A percentile compares a stretch with the other conserved stretches of the same genome.
Conservation (phyloP, 1,140 invertebrate genomes). For the Drosophila cardini region DNA sequence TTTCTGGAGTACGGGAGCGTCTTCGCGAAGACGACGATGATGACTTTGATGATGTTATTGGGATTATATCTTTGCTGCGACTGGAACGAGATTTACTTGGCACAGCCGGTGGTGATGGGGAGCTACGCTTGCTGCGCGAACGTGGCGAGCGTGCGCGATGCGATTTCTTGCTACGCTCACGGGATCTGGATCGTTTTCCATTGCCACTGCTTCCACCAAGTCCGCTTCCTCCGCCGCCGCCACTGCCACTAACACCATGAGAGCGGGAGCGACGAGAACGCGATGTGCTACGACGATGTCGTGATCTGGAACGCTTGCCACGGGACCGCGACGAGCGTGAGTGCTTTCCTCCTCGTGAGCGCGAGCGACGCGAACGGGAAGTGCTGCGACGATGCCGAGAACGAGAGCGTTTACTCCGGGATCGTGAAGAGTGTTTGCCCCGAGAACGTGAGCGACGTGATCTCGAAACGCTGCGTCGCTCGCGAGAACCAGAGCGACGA, state of each 20-base stretch:
- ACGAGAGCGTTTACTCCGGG: conserved; percentile 86
- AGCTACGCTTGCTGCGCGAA: conserved; percentile 80
- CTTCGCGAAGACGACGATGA: conserved; percentile 69
- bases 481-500: conserved; percentile 75
- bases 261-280: conserved; percentile 82
- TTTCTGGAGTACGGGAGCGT: conserved; percentile 74
- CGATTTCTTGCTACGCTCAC: conserved; percentile 78
- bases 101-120: conserved; percentile 63
- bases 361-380: conserved; percentile 84
- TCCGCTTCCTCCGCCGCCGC: background rate
- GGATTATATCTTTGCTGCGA: conserved; percentile 70
- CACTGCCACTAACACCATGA: conserved; percentile 73
- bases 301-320: conserved; percentile 86
- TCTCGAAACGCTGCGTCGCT: conserved; percentile 85
- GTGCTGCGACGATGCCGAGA: conserved; percentile 84
- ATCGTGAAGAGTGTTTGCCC: conserved; percentile 76
- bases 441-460: conserved; percentile 87
- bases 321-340: conserved; percentile 73
- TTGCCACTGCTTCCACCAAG: conserved; percentile 19
- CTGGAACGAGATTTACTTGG: conserved; percentile 70
- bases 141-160: conserved; percentile 80
- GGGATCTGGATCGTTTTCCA: conserved; percentile 86
- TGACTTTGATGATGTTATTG: conserved; percentile 20
- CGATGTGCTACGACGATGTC: conserved; percentile 71
- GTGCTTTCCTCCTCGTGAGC: conserved; percentile 85